phyloP scores from a whole-genome alignment of 2,888 invertebrate species.

The Hololepta plana region DNA sequence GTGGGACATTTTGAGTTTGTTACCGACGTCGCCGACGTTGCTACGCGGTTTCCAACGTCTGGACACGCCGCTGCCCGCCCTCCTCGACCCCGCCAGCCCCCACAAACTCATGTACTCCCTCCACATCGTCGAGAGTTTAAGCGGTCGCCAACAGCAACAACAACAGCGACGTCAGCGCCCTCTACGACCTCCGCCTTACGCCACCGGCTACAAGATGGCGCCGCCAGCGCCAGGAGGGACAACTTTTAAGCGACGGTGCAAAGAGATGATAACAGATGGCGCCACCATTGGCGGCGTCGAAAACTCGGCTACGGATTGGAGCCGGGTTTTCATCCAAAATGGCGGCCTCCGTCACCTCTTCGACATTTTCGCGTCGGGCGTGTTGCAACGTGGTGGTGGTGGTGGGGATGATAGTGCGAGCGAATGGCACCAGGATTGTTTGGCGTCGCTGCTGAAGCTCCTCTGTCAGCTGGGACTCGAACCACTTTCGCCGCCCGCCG shows the following conservation, averaged over 20 bases:
- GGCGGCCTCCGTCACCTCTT: constrained; percentile 78
- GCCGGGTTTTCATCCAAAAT: constrained; percentile 63
- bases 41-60: constrained; percentile 70
- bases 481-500: no score
- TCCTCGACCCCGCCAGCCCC: constrained; percentile 75
- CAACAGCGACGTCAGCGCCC: constrained; percentile 12
- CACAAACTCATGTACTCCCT: constrained; percentile 91
- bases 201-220: constrained; percentile 13
- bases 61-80: constrained; percentile 47
- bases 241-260: no score
- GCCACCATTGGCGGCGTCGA: neutral
- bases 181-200: constrained; percentile 8
- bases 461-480: constrained; percentile 79
- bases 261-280: no score
- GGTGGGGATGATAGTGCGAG: constrained; percentile 59
- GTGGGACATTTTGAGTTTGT: constrained; percentile 84
- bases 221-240: no score
- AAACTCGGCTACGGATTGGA: constrained; percentile 34
- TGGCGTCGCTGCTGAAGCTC: constrained; percentile 71
- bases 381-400: constrained; percentile 8
- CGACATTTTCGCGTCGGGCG: constrained; percentile 74
- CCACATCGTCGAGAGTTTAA: constrained; percentile 71
- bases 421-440: constrained; percentile 90
- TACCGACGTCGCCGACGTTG: constrained; percentile 78
- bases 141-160: no score